These are phyloP conservation scores for Coelopa frigida DNA, from an alignment of 1,140 invertebrate species.

Conservation along the genomic window DNA sequence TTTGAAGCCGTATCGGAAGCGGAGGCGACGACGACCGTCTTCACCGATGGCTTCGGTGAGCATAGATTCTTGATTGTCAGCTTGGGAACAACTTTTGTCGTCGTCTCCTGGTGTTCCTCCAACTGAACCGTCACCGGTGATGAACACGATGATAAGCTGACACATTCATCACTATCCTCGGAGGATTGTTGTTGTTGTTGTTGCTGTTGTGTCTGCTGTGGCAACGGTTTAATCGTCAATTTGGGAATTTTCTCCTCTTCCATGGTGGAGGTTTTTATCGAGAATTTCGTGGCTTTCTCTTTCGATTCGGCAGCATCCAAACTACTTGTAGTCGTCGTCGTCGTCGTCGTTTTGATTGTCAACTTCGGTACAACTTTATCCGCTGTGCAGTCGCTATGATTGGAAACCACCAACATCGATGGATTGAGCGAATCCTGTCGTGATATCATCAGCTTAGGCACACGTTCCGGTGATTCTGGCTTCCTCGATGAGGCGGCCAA, in stretches of 20 bases:
- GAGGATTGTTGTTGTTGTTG: constrained; percentile 8
- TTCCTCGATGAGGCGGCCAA: neutral
- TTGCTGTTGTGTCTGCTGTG: constrained; percentile 8
- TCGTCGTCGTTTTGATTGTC: constrained; percentile 14
- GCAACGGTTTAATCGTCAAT: constrained; percentile 10
- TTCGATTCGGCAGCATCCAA: constrained; percentile 1
- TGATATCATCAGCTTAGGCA: constrained; percentile 34
- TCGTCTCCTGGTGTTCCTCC: constrained; percentile 1
- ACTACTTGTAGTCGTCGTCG: neutral
- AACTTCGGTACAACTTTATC: constrained; percentile 13
- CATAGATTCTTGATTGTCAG: constrained; percentile 39
- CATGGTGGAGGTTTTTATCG: constrained; percentile 3
- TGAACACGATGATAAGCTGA: neutral
- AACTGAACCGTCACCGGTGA: constrained; percentile 3
- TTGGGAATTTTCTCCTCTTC: constrained; percentile 13
- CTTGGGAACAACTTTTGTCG: constrained; percentile 23
- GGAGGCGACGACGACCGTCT: constrained; percentile 29
- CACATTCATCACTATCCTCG: constrained; percentile 8
- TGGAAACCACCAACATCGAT: neutral
- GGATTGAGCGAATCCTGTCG: constrained; percentile 17
- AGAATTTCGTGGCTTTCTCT: neutral
- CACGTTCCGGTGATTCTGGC: constrained; percentile 11
- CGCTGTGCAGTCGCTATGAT: neutral
- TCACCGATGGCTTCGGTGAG: constrained; percentile 35
- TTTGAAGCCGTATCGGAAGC: neutral